Evolutionary conservation across 2,113 vertebrate species (phyloP).

Genomic region (Oncorhynchus tshawytscha): DNA sequence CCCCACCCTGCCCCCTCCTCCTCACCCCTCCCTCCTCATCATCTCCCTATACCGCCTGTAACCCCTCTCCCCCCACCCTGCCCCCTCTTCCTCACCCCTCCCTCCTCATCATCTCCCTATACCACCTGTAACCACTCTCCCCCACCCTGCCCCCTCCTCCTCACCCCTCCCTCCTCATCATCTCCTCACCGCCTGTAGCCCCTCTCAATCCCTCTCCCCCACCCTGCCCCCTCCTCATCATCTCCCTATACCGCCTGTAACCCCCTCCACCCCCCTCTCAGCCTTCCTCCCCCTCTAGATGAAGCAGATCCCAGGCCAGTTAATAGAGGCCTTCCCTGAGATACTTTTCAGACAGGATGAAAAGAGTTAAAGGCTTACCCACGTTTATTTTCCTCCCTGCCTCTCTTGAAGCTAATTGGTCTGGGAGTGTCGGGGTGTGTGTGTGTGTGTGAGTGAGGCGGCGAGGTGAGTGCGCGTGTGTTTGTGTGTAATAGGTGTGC

Average conservation of each 20-base stretch:
- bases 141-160: neutral
- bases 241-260: too few relatives aligned
- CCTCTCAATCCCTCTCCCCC: too few relatives aligned
- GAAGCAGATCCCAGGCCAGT: conserved; percentile 61
- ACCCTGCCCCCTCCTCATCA: too few relatives aligned
- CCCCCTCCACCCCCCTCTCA: neutral
- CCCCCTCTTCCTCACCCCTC: neutral
- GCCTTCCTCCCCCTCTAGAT: conserved; percentile 29
- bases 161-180: too few relatives aligned
- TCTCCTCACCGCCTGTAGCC: too few relatives aligned
- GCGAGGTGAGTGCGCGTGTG: too few relatives aligned
- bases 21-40: neutral
- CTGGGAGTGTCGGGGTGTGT: neutral
- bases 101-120: conserved; percentile 20
- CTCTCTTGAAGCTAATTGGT: conserved; percentile 58
- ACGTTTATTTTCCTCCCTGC: conserved; percentile 51
- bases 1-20: too few relatives aligned
- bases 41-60: conserved; percentile 32
- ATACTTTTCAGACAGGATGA: conserved; percentile 49
- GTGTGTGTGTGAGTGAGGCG: conserved; percentile 3
- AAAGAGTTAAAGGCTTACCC: conserved; percentile 43
- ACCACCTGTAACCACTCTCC: conserved; percentile 10
- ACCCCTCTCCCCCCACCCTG: too few relatives aligned
- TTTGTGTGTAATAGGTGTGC: too few relatives aligned
- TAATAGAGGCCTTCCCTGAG: conserved; percentile 66